Evolutionary conservation across 1,140 invertebrate species (phyloP), one percentile per base, ranked within the genome.

Genomic region (Palaemon carinicauda): DNA sequence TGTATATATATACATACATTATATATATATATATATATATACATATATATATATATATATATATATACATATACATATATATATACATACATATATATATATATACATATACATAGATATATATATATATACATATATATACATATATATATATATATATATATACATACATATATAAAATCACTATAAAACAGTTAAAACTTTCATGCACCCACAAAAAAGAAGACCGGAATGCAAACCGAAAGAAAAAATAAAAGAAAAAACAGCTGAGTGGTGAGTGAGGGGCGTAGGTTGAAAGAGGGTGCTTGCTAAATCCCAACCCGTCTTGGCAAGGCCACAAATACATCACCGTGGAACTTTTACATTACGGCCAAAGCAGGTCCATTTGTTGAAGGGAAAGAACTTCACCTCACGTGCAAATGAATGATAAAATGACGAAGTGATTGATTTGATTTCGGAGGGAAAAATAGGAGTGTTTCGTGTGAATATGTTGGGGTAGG

Each of bases 141-240:
- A 79, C 24, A 79, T 41, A 79, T 53, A 79, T 24, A 79, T 27
- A 79, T 41, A 79, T 53, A 79, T 24, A 79, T 65, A 79, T 41
- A 79, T 53, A 79, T 24, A 79, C 5, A 80, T 14, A 80, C 9
- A 69, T 24, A 80, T 2, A 80, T 80, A 80, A 14, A 80, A 14
- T 41, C n/a, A 2, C n/a, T n/a, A 29, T 9, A 27, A 80, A 14
- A n/a, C n/a, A 75, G 33, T 41, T 9, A 3, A n/a, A 41, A 41
- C 33, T 41, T 4, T 9, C 9, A 41, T 41, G 33, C 9, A 41
- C 33, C 33, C 33, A 41, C 33, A 24, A 77, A 27, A 80, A 27
- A 80, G 3, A 80, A 31, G 78, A 77, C 5, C 3, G n/a, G 31
- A 77, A 50, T 17, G 50, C 17, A 52, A n/a, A 24, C 33, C 3